These are phyloP conservation scores for Tapirus indicus DNA, from an alignment of 2,797 vertebrate genomes.

Conservation along the genomic window DNA sequence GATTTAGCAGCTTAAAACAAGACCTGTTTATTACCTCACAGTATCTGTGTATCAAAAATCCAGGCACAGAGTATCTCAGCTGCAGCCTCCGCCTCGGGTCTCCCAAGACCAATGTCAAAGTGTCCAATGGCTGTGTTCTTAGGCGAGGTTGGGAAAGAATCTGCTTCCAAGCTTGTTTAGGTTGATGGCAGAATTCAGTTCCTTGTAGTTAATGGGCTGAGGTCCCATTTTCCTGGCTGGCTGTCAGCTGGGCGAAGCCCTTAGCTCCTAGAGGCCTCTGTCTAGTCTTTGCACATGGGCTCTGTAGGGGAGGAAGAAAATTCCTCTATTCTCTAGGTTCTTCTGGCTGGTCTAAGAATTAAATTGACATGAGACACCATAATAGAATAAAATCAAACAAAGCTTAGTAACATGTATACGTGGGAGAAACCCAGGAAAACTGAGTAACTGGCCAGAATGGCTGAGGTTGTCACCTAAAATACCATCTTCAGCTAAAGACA, in stretches of 20 bases:
- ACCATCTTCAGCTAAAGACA: no score
- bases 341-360: no score
- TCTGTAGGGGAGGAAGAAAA: no score
- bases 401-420: no score
- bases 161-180: not conserved
- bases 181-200: not conserved
- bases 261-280: not conserved
- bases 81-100: not conserved
- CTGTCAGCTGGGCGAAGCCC: not conserved
- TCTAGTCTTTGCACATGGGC: not conserved
- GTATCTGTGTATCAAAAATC: not conserved
- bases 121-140: not conserved
- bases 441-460: no score
- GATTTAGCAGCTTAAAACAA: not conserved
- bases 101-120: not conserved
- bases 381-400: no score
- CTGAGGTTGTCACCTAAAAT: no score
- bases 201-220: not conserved
- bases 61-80: not conserved
- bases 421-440: no score
- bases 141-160: not conserved
- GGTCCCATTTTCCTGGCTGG: not conserved
- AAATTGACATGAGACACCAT: no score
- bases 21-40: not conserved
- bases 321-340: no score